These are phyloP conservation scores for Eclectus roratus DNA, from an alignment of 2,113 vertebrate genomes.

Conservation along the genomic window DNA sequence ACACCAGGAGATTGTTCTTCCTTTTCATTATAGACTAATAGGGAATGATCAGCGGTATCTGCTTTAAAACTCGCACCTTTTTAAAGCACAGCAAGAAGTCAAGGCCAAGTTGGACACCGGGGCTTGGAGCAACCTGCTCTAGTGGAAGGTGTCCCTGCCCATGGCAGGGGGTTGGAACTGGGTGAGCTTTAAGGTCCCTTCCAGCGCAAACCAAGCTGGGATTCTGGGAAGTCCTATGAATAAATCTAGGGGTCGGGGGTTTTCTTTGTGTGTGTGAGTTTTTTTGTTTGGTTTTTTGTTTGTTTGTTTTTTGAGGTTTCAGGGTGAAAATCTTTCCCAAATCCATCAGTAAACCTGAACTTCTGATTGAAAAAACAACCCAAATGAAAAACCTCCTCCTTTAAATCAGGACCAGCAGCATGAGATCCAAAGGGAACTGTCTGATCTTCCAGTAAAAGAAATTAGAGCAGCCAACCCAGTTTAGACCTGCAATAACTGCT, in stretches of 20 bases:
- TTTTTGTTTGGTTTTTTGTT: not conserved
- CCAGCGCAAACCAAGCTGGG: not conserved
- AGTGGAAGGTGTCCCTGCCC: not conserved
- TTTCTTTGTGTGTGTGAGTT: no score
- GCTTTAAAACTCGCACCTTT: not conserved
- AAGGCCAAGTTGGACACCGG: not conserved
- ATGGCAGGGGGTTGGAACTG: not conserved
- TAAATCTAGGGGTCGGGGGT: not conserved
- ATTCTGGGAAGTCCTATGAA: not conserved
- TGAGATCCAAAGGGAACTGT: not conserved
- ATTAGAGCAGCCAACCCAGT: not conserved
- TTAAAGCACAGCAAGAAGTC: not conserved
- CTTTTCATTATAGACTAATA: not conserved
- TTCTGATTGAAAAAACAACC: not conserved
- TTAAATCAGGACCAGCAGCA: not conserved
- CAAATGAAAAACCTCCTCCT: not conserved
- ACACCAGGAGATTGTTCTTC: not conserved
- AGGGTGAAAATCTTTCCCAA: not conserved
- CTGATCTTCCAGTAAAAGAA: not conserved
- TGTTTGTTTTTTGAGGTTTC: not conserved
- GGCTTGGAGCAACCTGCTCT: not conserved
- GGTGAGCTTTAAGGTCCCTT: not conserved
- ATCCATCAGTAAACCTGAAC: not conserved
- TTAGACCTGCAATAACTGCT: not conserved
- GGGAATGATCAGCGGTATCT: fast-evolving